These are phyloP conservation scores for Oplegnathus fasciatus DNA, from an alignment of 2,113 vertebrate species.

Conservation along the genomic window DNA sequence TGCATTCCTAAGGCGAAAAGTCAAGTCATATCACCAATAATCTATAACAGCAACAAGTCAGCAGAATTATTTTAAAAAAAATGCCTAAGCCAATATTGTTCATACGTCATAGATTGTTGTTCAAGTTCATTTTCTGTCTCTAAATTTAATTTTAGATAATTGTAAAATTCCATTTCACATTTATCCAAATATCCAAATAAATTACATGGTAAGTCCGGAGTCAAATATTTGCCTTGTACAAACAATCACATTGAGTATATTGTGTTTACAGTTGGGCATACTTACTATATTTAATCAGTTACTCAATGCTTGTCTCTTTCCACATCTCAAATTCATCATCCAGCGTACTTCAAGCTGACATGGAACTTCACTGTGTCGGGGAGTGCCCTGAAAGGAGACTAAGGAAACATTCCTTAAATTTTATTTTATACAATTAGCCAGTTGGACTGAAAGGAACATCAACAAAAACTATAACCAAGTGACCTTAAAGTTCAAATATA, in stretches of 20 bases:
- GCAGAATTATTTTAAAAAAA: conserved; percentile 22
- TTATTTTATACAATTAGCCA: conserved; percentile 50
- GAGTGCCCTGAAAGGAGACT: conserved; percentile 56
- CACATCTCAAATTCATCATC: conserved; percentile 55
- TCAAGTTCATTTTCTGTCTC: conserved; percentile 38
- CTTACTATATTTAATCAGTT: conserved; percentile 66
- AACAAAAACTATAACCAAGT: conserved; percentile 25
- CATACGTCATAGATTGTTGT: conserved; percentile 30
- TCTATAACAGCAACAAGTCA: conserved; percentile 37
- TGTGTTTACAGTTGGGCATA: conserved; percentile 58
- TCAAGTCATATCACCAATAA: conserved; percentile 34
- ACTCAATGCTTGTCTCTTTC: conserved; percentile 59
- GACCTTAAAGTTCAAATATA: conserved; percentile 28
- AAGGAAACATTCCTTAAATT: conserved; percentile 67
- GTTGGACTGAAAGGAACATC: conserved; percentile 36
- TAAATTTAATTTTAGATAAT: conserved; percentile 52
- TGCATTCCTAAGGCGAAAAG: conserved; percentile 28
- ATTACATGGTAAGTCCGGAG: conserved; percentile 27
- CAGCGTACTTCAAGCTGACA: conserved; percentile 33
- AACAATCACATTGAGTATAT: conserved; percentile 63
- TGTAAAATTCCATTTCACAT: conserved; percentile 74
- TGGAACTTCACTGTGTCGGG: conserved; percentile 60
- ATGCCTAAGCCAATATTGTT: conserved; percentile 60
- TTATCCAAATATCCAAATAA: conserved; percentile 63
- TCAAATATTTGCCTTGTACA: conserved; percentile 71